Percentiles rank a stretch among this genome's conserved stretches.
Conservation (phyloP, 92 coral and sea anemone genomes). For the Phenganax stokvisi region DNA sequence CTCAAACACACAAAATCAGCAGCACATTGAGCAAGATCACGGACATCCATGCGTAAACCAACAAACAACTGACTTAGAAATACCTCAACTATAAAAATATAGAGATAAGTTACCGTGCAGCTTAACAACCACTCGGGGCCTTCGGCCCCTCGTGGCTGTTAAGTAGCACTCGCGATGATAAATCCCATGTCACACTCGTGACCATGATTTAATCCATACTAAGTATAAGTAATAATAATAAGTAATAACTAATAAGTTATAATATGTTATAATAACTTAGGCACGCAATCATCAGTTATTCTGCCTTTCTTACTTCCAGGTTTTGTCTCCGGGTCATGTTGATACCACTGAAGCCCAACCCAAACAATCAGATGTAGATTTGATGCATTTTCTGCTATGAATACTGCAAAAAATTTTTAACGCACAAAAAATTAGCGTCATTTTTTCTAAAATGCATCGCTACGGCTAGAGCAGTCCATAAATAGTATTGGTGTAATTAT, state of each 20-base stretch:
- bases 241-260: too few relatives aligned
- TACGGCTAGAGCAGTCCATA: too few relatives aligned
- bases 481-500: too few relatives aligned
- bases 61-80: slow-evolving; percentile 70
- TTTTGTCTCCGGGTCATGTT: slow-evolving; percentile 65
- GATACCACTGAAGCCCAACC: slow-evolving; percentile 96
- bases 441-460: too few relatives aligned
- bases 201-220: too few relatives aligned
- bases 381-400: slow-evolving; percentile 58
- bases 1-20: slow-evolving; percentile 73
- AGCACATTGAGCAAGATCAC: slow-evolving; percentile 66
- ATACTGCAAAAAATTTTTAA: slow-evolving; percentile 35
- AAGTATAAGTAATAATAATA: too few relatives aligned
- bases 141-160: too few relatives aligned
- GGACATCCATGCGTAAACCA: slow-evolving; percentile 84
- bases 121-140: too few relatives aligned
- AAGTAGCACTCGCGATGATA: too few relatives aligned
- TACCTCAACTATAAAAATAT: slow-evolving; percentile 62
- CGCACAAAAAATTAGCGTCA: too few relatives aligned
- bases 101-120: neutral
- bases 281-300: neutral
- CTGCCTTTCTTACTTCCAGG: slow-evolving; percentile 61
- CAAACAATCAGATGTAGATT: slow-evolving; percentile 71
- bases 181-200: too few relatives aligned
- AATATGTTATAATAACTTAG: neutral